phyloP scores from a whole-genome alignment of 1,140 invertebrate species.

The Lasioglossum baleicum region DNA sequence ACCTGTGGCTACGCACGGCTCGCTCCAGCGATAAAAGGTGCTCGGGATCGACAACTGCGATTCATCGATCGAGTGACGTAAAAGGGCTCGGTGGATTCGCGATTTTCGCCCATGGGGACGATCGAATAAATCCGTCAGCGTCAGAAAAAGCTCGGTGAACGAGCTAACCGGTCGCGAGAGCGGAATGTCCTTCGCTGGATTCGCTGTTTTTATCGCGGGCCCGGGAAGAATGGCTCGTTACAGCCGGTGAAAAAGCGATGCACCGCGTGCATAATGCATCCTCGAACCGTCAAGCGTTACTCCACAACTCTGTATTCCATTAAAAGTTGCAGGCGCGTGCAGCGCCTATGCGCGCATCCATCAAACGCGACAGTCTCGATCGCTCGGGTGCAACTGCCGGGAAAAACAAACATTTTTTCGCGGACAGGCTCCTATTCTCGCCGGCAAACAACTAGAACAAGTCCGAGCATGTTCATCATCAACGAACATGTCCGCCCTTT shows the following conservation, averaged over 20 bases:
- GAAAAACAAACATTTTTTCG: background rate
- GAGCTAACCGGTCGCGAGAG: background rate
- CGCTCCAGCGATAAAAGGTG: too few species aligned
- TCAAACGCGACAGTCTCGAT: background rate
- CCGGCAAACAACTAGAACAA: too few species aligned
- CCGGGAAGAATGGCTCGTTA: slow-evolving; percentile 34
- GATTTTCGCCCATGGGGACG: background rate
- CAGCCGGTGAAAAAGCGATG: slow-evolving; percentile 13
- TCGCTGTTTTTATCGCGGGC: slow-evolving; percentile 18
- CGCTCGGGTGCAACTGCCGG: too few species aligned
- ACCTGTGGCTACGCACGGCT: background rate
- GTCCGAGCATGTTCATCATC: too few species aligned
- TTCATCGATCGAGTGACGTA: slow-evolving; percentile 7
- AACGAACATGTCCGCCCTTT: too few species aligned
- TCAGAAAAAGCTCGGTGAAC: background rate
- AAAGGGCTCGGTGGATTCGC: background rate
- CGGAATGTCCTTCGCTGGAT: slow-evolving; percentile 41
- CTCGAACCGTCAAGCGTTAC: background rate
- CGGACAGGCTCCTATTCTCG: too few species aligned
- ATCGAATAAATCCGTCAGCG: slow-evolving; percentile 8
- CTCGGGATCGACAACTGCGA: background rate
- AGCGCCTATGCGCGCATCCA: background rate
- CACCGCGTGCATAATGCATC: slow-evolving; percentile 13
- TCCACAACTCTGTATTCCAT: background rate
- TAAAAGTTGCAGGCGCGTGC: background rate